A percentile compares a stretch with the other conserved stretches of the same genome.
Conservation (phyloP, 2,888 invertebrate species). For the Callosobruchus maculatus region DNA sequence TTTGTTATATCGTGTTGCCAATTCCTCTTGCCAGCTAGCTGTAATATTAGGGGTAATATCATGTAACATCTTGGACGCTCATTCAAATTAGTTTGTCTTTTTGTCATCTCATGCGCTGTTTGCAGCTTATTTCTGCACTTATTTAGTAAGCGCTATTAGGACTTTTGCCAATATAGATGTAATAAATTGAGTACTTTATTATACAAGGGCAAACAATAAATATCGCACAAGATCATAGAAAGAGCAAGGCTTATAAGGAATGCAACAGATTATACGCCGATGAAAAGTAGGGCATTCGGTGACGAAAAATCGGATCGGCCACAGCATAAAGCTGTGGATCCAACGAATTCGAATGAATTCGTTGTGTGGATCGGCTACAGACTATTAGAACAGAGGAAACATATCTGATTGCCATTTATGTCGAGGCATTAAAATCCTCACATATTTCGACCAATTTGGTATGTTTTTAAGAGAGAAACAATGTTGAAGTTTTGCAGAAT, state of each 20-base stretch:
- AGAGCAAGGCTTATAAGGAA: background rate
- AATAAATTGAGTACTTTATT: background rate
- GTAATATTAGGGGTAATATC: constrained; percentile 4
- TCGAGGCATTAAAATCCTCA: too few species aligned
- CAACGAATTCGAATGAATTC: too few species aligned
- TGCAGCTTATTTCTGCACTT: constrained; percentile 12
- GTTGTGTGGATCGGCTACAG: too few species aligned
- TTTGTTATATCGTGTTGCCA: constrained; percentile 2
- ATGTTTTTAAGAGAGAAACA: too few species aligned
- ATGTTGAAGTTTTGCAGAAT: too few species aligned
- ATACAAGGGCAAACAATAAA: background rate
- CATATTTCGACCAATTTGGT: too few species aligned
- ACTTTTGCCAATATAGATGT: constrained; percentile 27
- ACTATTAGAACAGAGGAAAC: too few species aligned
- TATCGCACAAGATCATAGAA: background rate
- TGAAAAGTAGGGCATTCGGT: background rate
- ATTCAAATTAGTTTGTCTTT: constrained; percentile 6
- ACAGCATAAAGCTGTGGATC: too few species aligned
- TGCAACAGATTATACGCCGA: background rate
- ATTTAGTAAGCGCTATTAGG: constrained; percentile 29
- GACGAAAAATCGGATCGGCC: background rate
- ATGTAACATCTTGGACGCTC: constrained; percentile 2
- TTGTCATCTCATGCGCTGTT: constrained; percentile 8
- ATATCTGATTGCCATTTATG: too few species aligned
- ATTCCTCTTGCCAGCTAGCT: constrained; percentile 9